Conservation (phyloP, 2,888 invertebrate species). For the Synergus japonicus region DNA sequence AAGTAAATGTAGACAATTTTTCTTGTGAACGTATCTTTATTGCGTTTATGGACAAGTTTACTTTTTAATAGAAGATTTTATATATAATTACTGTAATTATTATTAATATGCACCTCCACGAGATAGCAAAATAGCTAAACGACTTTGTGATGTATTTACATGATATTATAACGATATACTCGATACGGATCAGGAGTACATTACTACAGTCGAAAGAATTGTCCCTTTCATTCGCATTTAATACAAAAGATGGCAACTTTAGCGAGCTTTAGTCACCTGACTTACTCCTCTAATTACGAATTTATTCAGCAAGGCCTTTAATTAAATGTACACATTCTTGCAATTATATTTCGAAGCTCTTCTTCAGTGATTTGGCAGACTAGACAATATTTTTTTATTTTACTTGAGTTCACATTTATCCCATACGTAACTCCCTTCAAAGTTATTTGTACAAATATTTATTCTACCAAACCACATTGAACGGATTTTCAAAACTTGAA, state of each 20-base stretch:
- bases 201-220: not conserved
- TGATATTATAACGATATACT: not conserved
- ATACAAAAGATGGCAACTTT: not conserved
- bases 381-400: too few relatives aligned
- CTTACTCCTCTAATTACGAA: not conserved
- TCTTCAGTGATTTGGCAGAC: not conserved
- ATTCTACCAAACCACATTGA: too few relatives aligned
- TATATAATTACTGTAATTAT: not conserved
- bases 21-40: not conserved
- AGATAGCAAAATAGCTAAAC: not conserved
- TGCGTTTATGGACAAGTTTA: not conserved
- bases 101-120: not conserved
- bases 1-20: not conserved
- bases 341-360: not conserved
- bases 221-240: not conserved
- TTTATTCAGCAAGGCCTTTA: not conserved
- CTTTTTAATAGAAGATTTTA: not conserved
- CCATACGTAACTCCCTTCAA: too few relatives aligned
- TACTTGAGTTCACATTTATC: too few relatives aligned
- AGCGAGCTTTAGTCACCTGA: not conserved
- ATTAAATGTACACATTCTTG: not conserved
- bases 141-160: slow-evolving; percentile 7
- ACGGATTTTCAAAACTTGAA: too few relatives aligned
- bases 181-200: not conserved
- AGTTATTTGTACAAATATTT: too few relatives aligned